Evolutionary conservation across 2,113 vertebrate species (phyloP), one percentile per base, ranked within the genome.

Genomic region (Corvus hawaiiensis): DNA sequence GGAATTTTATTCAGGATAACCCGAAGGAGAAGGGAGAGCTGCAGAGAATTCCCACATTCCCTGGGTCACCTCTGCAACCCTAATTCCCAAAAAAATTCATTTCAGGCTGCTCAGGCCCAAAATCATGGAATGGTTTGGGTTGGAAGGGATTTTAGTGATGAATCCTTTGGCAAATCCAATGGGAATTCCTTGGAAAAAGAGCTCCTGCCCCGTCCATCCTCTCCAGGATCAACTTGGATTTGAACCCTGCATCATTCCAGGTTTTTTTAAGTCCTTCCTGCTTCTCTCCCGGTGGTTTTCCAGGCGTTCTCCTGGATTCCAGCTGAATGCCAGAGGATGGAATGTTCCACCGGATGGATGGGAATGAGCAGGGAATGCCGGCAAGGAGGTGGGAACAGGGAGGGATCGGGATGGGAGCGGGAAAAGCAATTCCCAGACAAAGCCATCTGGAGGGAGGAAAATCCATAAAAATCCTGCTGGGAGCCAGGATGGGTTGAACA

Each of bases 281-380:
- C 33, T 64, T 68, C 52, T 76, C 63, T 89, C 67, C 76, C 15
- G 4, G 69, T 3, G 32, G 15, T 20, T 90, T 69, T 59, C 35
- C 77, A 61, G 61, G 10, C 0, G 0, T 52, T 69, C 41, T 68
- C 48, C 59, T 2, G 14, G 61, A 23, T 51, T 52, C 15, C 59
- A 30, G 18, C 32, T 8, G 28, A 39, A 58, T 1, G 6, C 19
- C 5, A 0, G 6, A 79, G 51, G 37, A 9, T 1, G 4, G 27
- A 51, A 52, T 2, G 7, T 28, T 67, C 43, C 62, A 27, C 3
- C 3, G 4, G 56, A 9, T 10, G 41, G 63, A 27, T 0, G 7
- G 54, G 33, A 69, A n/a, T 4, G 55, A 56, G 59, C n/a, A n/a
- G 75, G 3, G 52, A 67, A 73, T 41, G 28, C n/a, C 1, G 0